Conservation (phyloP, 2,888 invertebrate genomes). For the Pyrocoelia pectoralis region DNA sequence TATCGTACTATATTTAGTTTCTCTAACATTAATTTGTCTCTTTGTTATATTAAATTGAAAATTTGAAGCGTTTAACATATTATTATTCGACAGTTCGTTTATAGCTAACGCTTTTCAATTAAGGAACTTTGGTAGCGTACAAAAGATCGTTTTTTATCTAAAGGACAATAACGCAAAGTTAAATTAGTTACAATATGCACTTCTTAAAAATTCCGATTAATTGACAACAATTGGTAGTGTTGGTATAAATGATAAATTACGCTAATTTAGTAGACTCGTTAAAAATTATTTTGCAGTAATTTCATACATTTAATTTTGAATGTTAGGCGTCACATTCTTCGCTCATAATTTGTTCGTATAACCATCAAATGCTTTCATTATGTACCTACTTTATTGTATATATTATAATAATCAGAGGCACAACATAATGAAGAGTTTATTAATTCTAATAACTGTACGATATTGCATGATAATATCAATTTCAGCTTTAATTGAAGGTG, state of each 20-base stretch:
- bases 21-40: background rate
- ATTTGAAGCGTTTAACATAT: conserved; percentile 14
- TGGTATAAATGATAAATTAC: background rate
- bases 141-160: background rate
- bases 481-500: too few relatives aligned
- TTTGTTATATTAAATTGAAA: conserved; percentile 25
- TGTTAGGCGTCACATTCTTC: background rate
- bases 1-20: background rate
- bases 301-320: background rate
- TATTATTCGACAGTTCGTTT: conserved; percentile 3
- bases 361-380: background rate
- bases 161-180: too few relatives aligned
- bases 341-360: background rate
- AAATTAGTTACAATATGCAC: too few relatives aligned
- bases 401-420: background rate
- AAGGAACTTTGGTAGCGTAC: background rate
- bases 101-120: background rate
- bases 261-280: background rate
- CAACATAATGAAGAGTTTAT: background rate
- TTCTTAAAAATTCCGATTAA: background rate
- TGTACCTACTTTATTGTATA: background rate
- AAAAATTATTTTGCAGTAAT: background rate
- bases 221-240: background rate
- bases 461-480: too few relatives aligned
- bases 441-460: background rate